A percentile compares a stretch with the other conserved stretches of the same genome.
Conservation (phyloP, 2,797 vertebrate species). For the Florisuga fusca region DNA sequence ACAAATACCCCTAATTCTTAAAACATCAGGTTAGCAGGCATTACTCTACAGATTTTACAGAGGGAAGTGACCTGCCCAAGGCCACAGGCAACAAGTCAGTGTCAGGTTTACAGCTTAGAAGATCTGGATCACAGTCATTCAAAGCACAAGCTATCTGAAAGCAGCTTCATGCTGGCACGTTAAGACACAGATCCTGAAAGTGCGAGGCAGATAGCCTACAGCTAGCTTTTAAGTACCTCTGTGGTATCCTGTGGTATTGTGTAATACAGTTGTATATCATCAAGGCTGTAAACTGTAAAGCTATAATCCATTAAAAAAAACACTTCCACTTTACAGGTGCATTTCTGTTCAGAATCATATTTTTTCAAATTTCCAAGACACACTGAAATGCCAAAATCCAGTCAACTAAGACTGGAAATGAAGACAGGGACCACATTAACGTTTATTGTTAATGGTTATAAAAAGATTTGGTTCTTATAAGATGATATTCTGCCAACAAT, state of each 20-base stretch:
- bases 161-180: not conserved
- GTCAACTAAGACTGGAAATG: not conserved
- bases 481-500: not conserved
- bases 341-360: not conserved
- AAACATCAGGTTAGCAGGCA: not conserved
- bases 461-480: not conserved
- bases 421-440: not conserved
- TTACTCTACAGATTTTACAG: not conserved
- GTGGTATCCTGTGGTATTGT: not conserved
- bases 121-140: not conserved
- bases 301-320: not conserved
- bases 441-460: not conserved
- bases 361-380: not conserved
- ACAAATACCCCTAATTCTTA: not conserved
- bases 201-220: not conserved
- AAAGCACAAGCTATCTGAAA: not conserved
- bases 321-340: not conserved
- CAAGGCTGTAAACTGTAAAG: not conserved
- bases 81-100: not conserved
- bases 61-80: not conserved
- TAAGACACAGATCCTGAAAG: not conserved
- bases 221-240: not conserved
- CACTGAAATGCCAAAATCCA: not conserved
- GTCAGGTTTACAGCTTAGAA: not conserved
- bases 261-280: not conserved